Evolutionary conservation across 2,113 vertebrate genomes (phyloP).

Genomic region (Chelonoidis abingdonii): DNA sequence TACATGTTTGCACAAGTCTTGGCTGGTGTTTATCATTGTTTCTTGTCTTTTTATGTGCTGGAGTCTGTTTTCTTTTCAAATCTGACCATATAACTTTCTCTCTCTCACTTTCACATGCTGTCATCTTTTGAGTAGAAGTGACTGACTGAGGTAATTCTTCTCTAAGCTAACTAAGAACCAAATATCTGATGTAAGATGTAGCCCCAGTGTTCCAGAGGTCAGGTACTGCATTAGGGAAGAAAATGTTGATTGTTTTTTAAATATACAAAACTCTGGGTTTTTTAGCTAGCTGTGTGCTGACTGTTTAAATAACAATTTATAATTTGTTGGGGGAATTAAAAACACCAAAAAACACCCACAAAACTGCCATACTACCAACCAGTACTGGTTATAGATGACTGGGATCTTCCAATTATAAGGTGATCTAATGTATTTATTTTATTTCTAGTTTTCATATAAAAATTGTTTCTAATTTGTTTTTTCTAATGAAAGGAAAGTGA

Average conservation of each 20-base stretch:
- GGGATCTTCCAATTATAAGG: background rate
- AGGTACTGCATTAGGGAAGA: background rate
- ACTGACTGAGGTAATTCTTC: slow-evolving; percentile 71
- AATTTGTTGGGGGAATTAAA: background rate
- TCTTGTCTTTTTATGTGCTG: background rate
- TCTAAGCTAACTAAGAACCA: slow-evolving; percentile 29
- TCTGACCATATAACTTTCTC: slow-evolving; percentile 57
- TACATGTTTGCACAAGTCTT: background rate
- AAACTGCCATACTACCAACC: background rate
- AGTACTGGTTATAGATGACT: background rate
- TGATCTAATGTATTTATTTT: background rate
- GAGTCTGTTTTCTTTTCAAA: slow-evolving; percentile 17
- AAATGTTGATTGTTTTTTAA: background rate
- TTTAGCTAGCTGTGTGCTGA: background rate
- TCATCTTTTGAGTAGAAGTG: slow-evolving; percentile 67
- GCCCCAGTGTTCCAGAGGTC: background rate
- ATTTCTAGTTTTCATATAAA: background rate
- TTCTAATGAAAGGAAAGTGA: accelerated
- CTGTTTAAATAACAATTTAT: background rate
- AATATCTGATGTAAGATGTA: background rate
- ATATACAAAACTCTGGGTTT: accelerated
- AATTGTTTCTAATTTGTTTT: background rate
- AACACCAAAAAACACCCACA: background rate
- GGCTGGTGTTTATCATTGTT: background rate
- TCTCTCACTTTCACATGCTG: slow-evolving; percentile 70